Evolutionary conservation across 2,113 vertebrate species (phyloP), one percentile per base, ranked within the genome.

Genomic region (Phalacrocorax carbo): DNA sequence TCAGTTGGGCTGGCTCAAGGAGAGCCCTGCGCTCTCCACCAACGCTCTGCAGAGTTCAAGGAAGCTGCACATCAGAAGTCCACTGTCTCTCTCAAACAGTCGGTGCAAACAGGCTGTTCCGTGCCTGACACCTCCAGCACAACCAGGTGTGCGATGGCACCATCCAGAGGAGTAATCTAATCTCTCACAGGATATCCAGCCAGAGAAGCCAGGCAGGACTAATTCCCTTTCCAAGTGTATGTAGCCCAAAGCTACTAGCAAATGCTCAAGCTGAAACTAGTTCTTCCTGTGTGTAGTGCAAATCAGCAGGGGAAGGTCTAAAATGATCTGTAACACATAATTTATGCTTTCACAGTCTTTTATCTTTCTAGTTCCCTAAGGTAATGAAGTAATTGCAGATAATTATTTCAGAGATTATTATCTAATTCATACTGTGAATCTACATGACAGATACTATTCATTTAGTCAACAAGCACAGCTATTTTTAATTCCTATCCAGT

Each of bases 371-470:
- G 38, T 82, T 92, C 70, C 96, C 97, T 92, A 48, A 94, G 83
- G 97, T 85, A 79, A 94, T 49, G 65, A 40, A 93, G 86, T 94
- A 94, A 96, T 96, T 92, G 88, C 73, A 89, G 65, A 60, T 72
- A 96, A 94, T 96, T 95, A 76, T 89, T 87, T 87, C 86, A 91
- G 77, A 94, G 88, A 96, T 96, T 84, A 76, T 84, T 83, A 91
- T 96, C 94, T 92, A 82, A 76, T 89, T 91, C 88, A 46, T 94
- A 46, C 61, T 44, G 49, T 73, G 86, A 94, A 91, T 87, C 91
- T 85, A 76, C 77, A 77, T 58, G 86, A 94, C 83, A 96, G 86
- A 68, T 88, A 88, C 51, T 90, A 94, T 38, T 84, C 70, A 79
- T 91, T 64, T 76, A 85, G 81, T 44, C 52, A 92, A 75, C 1